Evolutionary conservation across 2,888 invertebrate species (phyloP).

Genomic region (Phrixothrix hirtus): DNA sequence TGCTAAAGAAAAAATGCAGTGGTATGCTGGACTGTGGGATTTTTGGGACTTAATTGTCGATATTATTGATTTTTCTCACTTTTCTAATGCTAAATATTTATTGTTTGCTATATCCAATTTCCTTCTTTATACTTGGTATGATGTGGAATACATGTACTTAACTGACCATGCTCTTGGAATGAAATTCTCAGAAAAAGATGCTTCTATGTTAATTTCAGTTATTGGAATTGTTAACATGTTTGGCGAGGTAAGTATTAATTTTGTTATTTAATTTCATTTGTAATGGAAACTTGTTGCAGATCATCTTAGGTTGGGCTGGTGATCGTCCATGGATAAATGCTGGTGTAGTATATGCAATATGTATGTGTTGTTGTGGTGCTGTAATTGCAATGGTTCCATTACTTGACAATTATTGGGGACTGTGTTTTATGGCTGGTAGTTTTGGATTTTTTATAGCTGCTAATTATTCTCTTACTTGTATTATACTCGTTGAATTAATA

Average conservation of each 20-base stretch:
- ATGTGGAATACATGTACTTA: constrained; percentile 90
- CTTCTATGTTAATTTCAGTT: constrained; percentile 81
- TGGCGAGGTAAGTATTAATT: constrained; percentile 71
- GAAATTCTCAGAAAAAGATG: constrained; percentile 72
- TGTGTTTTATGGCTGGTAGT: constrained; percentile 71
- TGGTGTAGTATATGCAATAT: constrained; percentile 77
- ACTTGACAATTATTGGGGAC: constrained; percentile 59
- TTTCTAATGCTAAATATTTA: constrained; percentile 72
- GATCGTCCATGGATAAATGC: constrained; percentile 80
- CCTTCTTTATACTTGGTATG: constrained; percentile 89
- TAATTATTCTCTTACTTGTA: constrained; percentile 88
- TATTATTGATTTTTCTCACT: constrained; percentile 81
- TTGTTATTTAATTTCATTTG: neutral
- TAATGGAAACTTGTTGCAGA: constrained; percentile 58
- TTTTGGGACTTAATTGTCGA: constrained; percentile 76
- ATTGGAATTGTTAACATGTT: constrained; percentile 88
- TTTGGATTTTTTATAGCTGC: constrained; percentile 91
- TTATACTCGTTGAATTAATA: constrained; percentile 86
- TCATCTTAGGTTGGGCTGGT: constrained; percentile 84
- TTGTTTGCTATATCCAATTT: constrained; percentile 87
- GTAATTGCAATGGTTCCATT: constrained; percentile 71
- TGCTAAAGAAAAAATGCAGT: constrained; percentile 76
- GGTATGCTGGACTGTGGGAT: constrained; percentile 76
- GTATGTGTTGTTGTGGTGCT: constrained; percentile 74
- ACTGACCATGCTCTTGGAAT: constrained; percentile 76